Conservation (phyloP, 2,888 invertebrate genomes). For the Stegana nigrithorax region DNA sequence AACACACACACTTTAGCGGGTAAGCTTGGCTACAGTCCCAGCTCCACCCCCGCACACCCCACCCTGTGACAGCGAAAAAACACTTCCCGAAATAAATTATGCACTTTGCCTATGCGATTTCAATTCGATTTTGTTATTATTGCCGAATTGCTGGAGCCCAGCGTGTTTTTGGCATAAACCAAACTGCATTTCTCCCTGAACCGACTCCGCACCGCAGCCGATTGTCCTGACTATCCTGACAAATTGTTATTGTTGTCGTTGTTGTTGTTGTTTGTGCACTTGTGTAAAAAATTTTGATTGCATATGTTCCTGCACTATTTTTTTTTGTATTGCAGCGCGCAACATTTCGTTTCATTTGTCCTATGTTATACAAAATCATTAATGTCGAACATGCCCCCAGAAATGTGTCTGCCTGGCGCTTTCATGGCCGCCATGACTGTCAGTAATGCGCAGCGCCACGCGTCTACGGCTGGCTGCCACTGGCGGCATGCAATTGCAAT, state of each 20-base stretch:
- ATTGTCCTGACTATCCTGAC: too few species aligned
- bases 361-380: conserved; percentile 49
- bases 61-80: too few species aligned
- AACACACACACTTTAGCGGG: too few species aligned
- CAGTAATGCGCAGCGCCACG: neutral
- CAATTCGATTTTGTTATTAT: neutral
- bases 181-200: too few species aligned
- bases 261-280: neutral
- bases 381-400: conserved; percentile 41
- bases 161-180: too few species aligned
- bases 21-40: too few species aligned
- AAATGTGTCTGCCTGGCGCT: conserved; percentile 39
- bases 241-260: neutral
- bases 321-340: too few species aligned
- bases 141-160: too few species aligned
- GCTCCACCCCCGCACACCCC: too few species aligned
- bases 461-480: neutral
- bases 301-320: conserved; percentile 20
- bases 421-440: neutral
- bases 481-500: neutral
- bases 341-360: too few species aligned
- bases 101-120: conserved; percentile 40
- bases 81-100: conserved; percentile 57
- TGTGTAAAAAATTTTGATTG: neutral
- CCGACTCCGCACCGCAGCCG: too few species aligned